These are phyloP conservation scores for Acanthornis magna DNA, from an alignment of 2,797 vertebrate species.

Conservation along the genomic window DNA sequence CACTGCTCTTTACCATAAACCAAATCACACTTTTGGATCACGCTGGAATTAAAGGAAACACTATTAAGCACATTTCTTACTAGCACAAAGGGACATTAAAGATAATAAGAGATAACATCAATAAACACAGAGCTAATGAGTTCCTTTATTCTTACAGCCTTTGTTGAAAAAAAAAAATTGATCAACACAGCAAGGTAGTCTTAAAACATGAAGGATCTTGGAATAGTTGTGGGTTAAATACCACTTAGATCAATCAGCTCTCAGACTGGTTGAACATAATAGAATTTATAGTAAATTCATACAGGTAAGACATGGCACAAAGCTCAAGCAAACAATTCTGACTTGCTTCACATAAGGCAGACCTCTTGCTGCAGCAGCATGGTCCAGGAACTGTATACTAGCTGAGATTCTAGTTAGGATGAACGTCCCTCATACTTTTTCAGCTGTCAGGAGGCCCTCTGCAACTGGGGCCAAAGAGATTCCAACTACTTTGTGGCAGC, in stretches of 20 bases:
- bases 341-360: not conserved
- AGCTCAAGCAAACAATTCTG: not conserved
- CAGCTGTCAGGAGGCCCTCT: not conserved
- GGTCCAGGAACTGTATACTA: not conserved
- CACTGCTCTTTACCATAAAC: not conserved
- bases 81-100: not conserved
- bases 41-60: not conserved
- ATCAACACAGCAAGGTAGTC: not conserved
- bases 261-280: not conserved
- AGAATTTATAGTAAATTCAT: not conserved
- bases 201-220: not conserved
- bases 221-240: not conserved
- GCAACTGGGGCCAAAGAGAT: not conserved
- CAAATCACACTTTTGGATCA: not conserved
- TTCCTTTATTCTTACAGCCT: not conserved
- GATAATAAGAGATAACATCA: not conserved
- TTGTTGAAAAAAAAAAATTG: not conserved
- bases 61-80: not conserved
- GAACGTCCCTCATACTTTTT: not conserved
- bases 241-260: not conserved
- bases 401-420: not conserved
- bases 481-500: not conserved
- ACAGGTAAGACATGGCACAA: not conserved
- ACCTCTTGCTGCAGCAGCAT: accelerated
- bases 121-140: not conserved